Conservation (phyloP, 53 echinoderm and acorn worm genomes). For the Zoroaster sp. region DNA sequence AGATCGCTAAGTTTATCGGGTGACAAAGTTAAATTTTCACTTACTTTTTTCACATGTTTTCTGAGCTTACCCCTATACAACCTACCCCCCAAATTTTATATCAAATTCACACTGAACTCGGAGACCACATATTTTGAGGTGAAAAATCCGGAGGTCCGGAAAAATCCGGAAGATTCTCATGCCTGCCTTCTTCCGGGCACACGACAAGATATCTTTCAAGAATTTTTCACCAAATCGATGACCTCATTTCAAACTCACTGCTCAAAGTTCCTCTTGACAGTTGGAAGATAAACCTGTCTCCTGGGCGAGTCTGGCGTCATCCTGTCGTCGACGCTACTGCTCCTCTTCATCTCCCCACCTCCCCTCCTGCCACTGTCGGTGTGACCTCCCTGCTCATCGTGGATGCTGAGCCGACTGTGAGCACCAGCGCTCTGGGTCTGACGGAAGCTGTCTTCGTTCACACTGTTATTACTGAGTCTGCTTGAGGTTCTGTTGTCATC, state of each 20-base stretch:
- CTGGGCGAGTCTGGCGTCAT: slow-evolving; percentile 55
- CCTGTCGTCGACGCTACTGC: slow-evolving; percentile 29
- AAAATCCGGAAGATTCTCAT: too few species aligned
- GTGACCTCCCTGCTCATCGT: neutral
- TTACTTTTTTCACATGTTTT: too few species aligned
- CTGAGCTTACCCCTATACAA: too few species aligned
- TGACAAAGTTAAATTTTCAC: too few species aligned
- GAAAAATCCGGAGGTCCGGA: too few species aligned
- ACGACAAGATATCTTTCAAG: too few species aligned
- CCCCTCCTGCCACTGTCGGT: neutral
- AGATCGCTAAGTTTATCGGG: too few species aligned
- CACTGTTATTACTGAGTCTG: neutral
- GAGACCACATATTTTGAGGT: too few species aligned
- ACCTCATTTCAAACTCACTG: slow-evolving; percentile 59
- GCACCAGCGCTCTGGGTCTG: slow-evolving; percentile 70
- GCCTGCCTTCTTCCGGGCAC: too few species aligned
- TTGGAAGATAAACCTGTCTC: slow-evolving; percentile 78
- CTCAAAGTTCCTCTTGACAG: slow-evolving; percentile 91
- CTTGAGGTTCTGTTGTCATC: neutral
- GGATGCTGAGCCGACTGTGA: slow-evolving; percentile 14
- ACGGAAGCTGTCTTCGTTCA: slow-evolving; percentile 26
- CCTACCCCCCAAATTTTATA: too few species aligned
- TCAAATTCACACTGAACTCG: too few species aligned
- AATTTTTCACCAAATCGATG: too few species aligned
- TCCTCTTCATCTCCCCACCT: neutral